Percentiles rank a stretch among this genome's conserved stretches.
Conservation (phyloP, 2,113 vertebrate species). For the Pachycephala philippinensis region DNA sequence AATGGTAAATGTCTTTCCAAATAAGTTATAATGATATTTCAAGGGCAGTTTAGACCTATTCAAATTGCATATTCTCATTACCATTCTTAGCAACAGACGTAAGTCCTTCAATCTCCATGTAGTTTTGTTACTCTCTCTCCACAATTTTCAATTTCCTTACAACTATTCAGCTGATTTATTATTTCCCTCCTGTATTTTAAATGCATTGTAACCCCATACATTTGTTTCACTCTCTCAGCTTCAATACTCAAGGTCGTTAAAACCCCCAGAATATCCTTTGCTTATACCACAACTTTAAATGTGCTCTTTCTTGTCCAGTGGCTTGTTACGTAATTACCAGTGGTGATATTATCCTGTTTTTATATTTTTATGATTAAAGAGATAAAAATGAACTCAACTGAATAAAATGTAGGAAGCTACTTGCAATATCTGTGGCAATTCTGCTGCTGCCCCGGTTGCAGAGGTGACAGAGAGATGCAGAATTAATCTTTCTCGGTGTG, state of each 20-base stretch:
- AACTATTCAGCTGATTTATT: slow-evolving; percentile 68
- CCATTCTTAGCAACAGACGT: slow-evolving; percentile 47
- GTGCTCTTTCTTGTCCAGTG: slow-evolving; percentile 65
- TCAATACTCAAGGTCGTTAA: slow-evolving; percentile 64
- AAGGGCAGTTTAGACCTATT: slow-evolving; percentile 59
- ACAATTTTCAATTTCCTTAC: slow-evolving; percentile 69
- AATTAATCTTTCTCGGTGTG: slow-evolving; percentile 6
- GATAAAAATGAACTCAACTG: slow-evolving; percentile 59
- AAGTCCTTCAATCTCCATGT: slow-evolving; percentile 40
- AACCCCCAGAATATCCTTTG: slow-evolving; percentile 35
- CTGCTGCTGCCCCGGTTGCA: neutral
- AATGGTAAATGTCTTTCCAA: slow-evolving; percentile 47
- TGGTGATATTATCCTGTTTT: slow-evolving; percentile 62
- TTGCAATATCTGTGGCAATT: neutral
- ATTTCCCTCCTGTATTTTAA: slow-evolving; percentile 62
- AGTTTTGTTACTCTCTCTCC: slow-evolving; percentile 64
- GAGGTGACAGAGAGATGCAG: neutral
- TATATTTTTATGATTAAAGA: slow-evolving; percentile 66
- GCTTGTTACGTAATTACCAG: slow-evolving; percentile 52
- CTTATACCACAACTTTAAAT: slow-evolving; percentile 59
- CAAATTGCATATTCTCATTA: slow-evolving; percentile 60
- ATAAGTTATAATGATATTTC: slow-evolving; percentile 69
- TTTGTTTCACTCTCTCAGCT: slow-evolving; percentile 61
- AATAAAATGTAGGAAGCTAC: slow-evolving; percentile 45
- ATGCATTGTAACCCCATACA: slow-evolving; percentile 58